A percentile compares a stretch with the other conserved stretches of the same genome.
Evolutionary conservation across 1,140 invertebrate species (phyloP).

Genomic region (Brachionus koreanus): DNA sequence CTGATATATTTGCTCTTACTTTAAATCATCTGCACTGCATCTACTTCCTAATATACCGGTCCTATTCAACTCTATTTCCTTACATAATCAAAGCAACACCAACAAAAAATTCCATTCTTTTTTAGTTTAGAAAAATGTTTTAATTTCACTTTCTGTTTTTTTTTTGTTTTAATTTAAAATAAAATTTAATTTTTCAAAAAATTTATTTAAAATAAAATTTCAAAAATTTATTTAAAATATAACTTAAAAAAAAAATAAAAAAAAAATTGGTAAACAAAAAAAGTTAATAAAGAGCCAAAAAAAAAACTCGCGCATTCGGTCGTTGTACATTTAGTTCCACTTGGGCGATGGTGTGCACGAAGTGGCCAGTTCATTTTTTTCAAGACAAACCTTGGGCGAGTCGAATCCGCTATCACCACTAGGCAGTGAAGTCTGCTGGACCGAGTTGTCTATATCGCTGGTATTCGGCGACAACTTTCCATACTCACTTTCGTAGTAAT

Average conservation of each 20-base stretch:
- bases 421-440: neutral
- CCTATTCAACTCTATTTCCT: neutral
- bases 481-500: constrained; percentile 3
- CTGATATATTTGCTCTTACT: neutral
- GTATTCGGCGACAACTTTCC: neutral
- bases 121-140: too few relatives aligned
- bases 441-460: neutral
- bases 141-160: too few relatives aligned
- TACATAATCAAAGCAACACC: constrained; percentile 8
- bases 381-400: constrained; percentile 5
- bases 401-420: constrained; percentile 5
- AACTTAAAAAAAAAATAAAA: neutral
- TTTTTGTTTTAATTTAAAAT: too few relatives aligned
- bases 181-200: too few relatives aligned
- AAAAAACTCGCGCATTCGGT: neutral
- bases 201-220: neutral
- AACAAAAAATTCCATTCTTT: neutral
- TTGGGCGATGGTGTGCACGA: constrained; percentile 18
- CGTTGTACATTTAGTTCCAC: neutral
- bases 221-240: neutral
- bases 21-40: neutral
- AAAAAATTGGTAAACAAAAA: neutral
- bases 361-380: neutral
- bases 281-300: neutral
- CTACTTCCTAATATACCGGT: neutral